Evolutionary conservation across 2,888 invertebrate genomes (phyloP), one percentile per base, ranked within the genome.

Genomic region (Neoascia interrupta): DNA sequence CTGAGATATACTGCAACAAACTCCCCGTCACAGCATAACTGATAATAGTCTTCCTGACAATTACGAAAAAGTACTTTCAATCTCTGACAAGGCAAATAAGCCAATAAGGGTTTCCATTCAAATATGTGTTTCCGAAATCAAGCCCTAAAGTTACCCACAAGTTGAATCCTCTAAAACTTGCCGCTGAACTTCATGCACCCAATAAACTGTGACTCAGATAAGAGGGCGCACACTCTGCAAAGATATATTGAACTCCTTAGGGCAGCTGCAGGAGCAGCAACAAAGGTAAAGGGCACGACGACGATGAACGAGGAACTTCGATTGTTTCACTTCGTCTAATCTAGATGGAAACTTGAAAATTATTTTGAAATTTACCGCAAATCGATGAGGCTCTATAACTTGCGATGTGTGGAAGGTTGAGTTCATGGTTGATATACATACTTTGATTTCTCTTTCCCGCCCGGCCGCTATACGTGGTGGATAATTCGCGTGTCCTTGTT

Each of bases 131-230:
- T n/a, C n/a, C n/a, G n/a, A n/a, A n/a, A n/a, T n/a, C n/a, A n/a
- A n/a, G n/a, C n/a, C n/a, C n/a, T n/a, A n/a, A 61, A 61, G 47
- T 61, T 11, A 36, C 47, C 61, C 61, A 28, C 61, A 61, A 61
- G 37, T 58, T 49, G 47, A 61, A 47, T 37, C 61, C 61, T 18
- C 28, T 28, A 49, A 61, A 61, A 61, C 61, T 61, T 61, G 10
- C 18, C 37, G 45, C 37, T 47, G 37, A 61, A 61, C 61, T 61
- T 61, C 37, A 37, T 61, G 49, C 61, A 61, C 37, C 61, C 49
- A 61, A 61, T 61, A 49, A 61, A 61, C 23, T 49, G 37, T 39
- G 18, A 61, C 37, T 45, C 15, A 23, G 61, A 61, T 61, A 61
- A 61, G 61, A 28, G 16, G 5, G 41, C 47, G 41, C 47, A 49